phyloP scores from a whole-genome alignment of 2,113 vertebrate species.

The Chionomys nivalis region DNA sequence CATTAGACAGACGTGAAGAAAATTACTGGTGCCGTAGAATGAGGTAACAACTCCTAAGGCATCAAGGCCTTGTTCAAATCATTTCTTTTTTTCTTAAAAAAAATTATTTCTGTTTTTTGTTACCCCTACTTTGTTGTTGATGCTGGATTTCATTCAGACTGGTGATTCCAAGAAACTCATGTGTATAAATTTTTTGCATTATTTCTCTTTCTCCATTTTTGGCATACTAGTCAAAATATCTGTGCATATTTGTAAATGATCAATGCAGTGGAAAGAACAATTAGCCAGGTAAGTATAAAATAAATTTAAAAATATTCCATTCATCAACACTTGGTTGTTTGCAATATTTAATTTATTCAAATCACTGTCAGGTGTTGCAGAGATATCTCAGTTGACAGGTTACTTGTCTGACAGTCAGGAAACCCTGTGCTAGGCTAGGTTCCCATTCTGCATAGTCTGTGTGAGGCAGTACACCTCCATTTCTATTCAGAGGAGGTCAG shows the following conservation, averaged over 20 bases:
- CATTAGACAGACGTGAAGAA: background rate
- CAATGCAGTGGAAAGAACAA: background rate
- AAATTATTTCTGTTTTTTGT: background rate
- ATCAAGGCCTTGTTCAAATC: background rate
- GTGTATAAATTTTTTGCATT: background rate
- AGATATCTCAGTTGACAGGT: background rate
- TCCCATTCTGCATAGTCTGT: background rate
- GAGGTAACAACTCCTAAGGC: background rate
- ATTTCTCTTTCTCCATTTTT: background rate
- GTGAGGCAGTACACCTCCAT: no score
- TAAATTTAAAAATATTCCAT: background rate
- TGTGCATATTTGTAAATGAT: background rate
- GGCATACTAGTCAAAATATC: background rate
- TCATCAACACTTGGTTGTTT: constrained; percentile 6
- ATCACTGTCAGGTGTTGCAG: background rate
- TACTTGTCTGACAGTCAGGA: background rate
- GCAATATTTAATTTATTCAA: constrained; percentile 27
- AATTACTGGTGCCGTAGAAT: background rate
- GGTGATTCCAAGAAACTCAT: background rate
- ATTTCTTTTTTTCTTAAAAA: background rate
- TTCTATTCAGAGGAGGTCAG: background rate
- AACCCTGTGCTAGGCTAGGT: background rate
- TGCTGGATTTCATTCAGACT: background rate
- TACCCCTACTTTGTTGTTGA: background rate
- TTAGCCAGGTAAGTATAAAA: background rate